phyloP scores from a whole-genome alignment of 2,888 invertebrate species.

The Syritta pipiens region DNA sequence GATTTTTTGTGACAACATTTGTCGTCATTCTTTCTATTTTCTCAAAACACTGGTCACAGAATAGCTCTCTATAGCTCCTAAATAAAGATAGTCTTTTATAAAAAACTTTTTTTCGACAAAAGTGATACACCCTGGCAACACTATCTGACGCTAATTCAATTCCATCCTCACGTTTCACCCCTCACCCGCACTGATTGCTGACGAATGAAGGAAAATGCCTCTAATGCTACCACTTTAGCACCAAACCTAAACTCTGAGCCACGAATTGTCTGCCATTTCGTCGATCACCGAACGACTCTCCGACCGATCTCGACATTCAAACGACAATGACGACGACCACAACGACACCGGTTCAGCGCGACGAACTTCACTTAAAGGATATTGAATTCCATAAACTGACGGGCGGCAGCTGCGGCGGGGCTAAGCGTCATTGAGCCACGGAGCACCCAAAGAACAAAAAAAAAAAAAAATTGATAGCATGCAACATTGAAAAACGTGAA shows the following conservation, averaged over 20 bases:
- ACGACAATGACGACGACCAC: background rate
- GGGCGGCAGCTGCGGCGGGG: too few species aligned
- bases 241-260: conserved; percentile 5
- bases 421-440: conserved; percentile 36
- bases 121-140: conserved; percentile 43
- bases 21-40: too few species aligned
- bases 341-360: too few species aligned
- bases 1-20: too few species aligned
- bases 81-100: too few species aligned
- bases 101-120: too few species aligned
- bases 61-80: too few species aligned
- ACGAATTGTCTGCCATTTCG: conserved; percentile 25
- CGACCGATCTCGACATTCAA: conserved; percentile 54
- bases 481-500: conserved; percentile 68
- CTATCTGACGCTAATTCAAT: conserved; percentile 26
- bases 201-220: conserved; percentile 42
- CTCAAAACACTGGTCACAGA: too few species aligned
- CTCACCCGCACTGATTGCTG: conserved; percentile 34
- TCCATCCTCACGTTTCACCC: conserved; percentile 24
- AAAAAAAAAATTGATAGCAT: conserved; percentile 53
- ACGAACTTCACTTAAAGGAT: conserved; percentile 9
- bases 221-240: conserved; percentile 47
- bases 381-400: conserved; percentile 26
- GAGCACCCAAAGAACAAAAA: too few species aligned
- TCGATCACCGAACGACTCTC: too few species aligned